phyloP scores from a whole-genome alignment of 2,888 invertebrate genomes.

The Oscheius myriophilus region DNA sequence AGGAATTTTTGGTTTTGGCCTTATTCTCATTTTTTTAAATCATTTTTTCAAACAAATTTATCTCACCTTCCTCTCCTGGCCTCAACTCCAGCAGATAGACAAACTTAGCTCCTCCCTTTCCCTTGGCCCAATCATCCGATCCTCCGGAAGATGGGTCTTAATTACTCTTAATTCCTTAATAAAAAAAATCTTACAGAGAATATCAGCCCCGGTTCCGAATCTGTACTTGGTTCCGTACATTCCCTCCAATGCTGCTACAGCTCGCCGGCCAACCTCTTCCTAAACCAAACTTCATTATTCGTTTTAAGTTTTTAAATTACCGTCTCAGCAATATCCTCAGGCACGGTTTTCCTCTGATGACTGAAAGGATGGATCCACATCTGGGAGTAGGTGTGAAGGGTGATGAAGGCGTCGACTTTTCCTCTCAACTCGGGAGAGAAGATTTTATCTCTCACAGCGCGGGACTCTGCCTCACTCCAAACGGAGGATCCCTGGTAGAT shows the following conservation, averaged over 20 bases:
- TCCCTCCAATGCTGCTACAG: conserved; percentile 63
- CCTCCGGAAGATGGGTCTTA: conserved; percentile 70
- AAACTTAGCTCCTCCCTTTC: conserved; percentile 66
- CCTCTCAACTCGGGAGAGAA: conserved; percentile 59
- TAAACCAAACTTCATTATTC: conserved; percentile 31
- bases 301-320: conserved; percentile 32
- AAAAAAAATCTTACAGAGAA: conserved; percentile 54
- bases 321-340: conserved; percentile 67
- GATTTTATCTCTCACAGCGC: conserved; percentile 67
- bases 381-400: conserved; percentile 70
- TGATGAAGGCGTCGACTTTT: conserved; percentile 68
- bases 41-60: too few species aligned
- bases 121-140: conserved; percentile 71
- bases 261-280: conserved; percentile 62
- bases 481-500: conserved; percentile 66
- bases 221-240: conserved; percentile 68
- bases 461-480: conserved; percentile 68
- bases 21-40: too few species aligned
- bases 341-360: conserved; percentile 61
- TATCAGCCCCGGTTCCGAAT: conserved; percentile 70
- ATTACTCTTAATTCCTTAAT: neutral
- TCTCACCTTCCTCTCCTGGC: conserved; percentile 67
- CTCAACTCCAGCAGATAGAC: conserved; percentile 69
- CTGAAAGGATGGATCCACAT: conserved; percentile 70
- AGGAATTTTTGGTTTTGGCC: too few species aligned